Evolutionary conservation across 2,797 vertebrate species (phyloP), one percentile per base, ranked within the genome.

Genomic region (Tapirus indicus): DNA sequence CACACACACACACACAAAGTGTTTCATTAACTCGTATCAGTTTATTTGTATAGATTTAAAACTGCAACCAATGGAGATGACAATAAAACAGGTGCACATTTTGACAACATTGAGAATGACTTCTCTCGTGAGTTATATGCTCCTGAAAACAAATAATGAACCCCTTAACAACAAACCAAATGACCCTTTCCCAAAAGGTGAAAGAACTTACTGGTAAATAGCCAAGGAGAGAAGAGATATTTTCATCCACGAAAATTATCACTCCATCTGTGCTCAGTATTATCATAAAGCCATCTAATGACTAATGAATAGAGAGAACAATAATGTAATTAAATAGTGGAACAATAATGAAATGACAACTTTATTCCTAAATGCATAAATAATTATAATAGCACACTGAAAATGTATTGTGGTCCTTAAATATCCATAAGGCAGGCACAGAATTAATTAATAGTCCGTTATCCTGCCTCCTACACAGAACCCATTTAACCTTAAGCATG

Each of bases 261-360:
- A 99, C 99, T 97, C 99, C 99, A 96, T 99, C 99, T 88, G 99
- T 99, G 83, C 98, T 99, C 96, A 99, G 99, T 95, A 99, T 99
- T 91, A 99, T 98, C 94, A 99, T 98, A 99, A 99, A 99, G 64
- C 99, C 99, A 98, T 99, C 99, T 74, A 99, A 97, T 58, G 99
- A 99, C 99, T 99, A 98, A 66, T 18, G 84, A 95, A n/a, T n/a
- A 88, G 32, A 97, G 49, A 97, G 49, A 95, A 95, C n/a, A 92
- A 95, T 88, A 89, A 44, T 44, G 44, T 44, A 44, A 44, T 5
- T 44, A 44, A 44, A 44, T 44, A 44, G 44, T 44, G 44, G 44
- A 44, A 44, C 44, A 44, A 44, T 44, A 44, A 44, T 44, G 8
- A 44, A 44, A 94, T 41, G 44, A 5, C 8, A 44, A 44, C 44